These are phyloP conservation scores for Epistrophe grossulariae DNA, from an alignment of 2,888 invertebrate species.

Conservation along the genomic window DNA sequence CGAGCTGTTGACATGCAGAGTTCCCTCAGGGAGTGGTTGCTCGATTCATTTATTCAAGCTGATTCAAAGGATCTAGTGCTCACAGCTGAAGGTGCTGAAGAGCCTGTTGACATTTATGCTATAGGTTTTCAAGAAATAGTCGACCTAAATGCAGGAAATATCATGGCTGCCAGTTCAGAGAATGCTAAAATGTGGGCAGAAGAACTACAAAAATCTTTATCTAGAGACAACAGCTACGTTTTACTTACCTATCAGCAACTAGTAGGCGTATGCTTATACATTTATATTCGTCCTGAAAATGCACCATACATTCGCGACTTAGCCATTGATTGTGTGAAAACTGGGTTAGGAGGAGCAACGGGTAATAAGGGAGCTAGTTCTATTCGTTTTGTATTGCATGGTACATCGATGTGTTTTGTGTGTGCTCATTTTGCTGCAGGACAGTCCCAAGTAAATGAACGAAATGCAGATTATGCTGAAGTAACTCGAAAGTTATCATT, in stretches of 20 bases:
- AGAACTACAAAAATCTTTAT: conserved; percentile 95
- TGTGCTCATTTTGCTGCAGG: conserved; percentile 99
- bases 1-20: conserved; percentile 97
- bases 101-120: conserved; percentile 95
- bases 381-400: conserved; percentile 95
- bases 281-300: conserved; percentile 95
- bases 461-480: conserved; percentile 98
- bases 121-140: conserved; percentile 99
- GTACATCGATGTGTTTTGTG: conserved; percentile 98
- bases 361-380: conserved; percentile 98
- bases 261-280: conserved; percentile 98
- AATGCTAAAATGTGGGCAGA: conserved; percentile 97
- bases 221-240: conserved; percentile 93
- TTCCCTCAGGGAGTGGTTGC: conserved; percentile 93
- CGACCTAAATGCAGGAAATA: conserved; percentile 98
- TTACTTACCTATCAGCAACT: conserved; percentile 96
- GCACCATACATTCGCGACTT: conserved; percentile 96
- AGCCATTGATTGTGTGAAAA: conserved; percentile 98
- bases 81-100: conserved; percentile 82
- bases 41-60: conserved; percentile 91
- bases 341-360: conserved; percentile 98
- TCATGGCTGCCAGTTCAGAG: conserved; percentile 96
- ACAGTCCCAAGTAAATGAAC: conserved; percentile 96
- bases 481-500: conserved; percentile 95
- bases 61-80: conserved; percentile 84